Percentiles rank a stretch among this genome's conserved stretches.
Evolutionary conservation across 2,888 invertebrate species (phyloP).

Genomic region (Acronicta aceris): DNA sequence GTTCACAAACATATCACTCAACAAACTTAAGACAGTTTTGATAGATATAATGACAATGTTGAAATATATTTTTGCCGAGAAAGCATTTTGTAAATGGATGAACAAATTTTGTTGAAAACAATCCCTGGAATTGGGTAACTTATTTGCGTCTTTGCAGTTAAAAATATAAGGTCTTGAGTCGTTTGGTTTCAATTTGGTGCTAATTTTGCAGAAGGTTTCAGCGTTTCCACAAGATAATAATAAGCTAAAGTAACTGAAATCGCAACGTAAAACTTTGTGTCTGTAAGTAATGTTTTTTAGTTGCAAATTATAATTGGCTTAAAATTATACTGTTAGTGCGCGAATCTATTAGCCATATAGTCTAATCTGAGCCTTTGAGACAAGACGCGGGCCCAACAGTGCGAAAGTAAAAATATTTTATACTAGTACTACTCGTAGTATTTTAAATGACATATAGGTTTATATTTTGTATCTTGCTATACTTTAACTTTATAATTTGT

Average conservation of each 20-base stretch:
- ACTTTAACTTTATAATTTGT: no score
- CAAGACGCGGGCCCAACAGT: no score
- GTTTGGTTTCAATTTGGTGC: slow-evolving; percentile 6
- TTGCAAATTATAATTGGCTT: no score
- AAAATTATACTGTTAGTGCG: no score
- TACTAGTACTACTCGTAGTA: no score
- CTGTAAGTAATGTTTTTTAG: no score
- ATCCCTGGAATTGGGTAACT: slow-evolving; percentile 29
- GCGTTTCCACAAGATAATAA: slow-evolving; percentile 18
- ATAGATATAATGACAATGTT: slow-evolving; percentile 58
- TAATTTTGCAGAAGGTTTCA: slow-evolving; percentile 19
- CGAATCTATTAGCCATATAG: no score
- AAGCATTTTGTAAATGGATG: slow-evolving; percentile 46
- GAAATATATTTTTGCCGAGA: slow-evolving; percentile 47
- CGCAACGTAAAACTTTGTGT: slow-evolving; percentile 35
- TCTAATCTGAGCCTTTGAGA: no score
- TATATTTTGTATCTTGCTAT: no score
- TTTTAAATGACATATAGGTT: no score
- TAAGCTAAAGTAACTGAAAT: slow-evolving; percentile 42
- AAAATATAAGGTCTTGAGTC: slow-evolving; percentile 22
- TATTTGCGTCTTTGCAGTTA: slow-evolving; percentile 20
- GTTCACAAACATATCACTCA: slow-evolving; percentile 74
- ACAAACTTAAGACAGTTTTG: slow-evolving; percentile 63
- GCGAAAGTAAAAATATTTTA: no score
- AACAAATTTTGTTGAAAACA: slow-evolving; percentile 48